phyloP scores from a whole-genome alignment of 2,888 invertebrate species.

The Eremobia ochroleuca region DNA sequence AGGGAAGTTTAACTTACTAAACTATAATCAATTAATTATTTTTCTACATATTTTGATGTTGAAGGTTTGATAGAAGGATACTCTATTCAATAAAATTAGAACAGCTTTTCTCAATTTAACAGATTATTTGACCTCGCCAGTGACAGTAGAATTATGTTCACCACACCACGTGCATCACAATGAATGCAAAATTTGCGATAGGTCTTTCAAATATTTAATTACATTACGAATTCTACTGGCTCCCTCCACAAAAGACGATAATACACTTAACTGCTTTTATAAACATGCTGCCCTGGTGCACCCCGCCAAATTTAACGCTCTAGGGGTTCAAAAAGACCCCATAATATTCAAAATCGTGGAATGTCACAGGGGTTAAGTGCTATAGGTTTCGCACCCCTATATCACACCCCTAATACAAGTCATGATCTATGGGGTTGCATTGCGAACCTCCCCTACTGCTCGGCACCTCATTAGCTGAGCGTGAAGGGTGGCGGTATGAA shows the following conservation, averaged over 20 bases:
- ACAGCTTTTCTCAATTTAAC: background rate
- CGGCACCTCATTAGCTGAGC: slow-evolving; percentile 67
- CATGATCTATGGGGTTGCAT: slow-evolving; percentile 71
- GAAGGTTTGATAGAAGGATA: background rate
- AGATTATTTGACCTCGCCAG: background rate
- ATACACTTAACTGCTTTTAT: slow-evolving; percentile 62
- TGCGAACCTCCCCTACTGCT: slow-evolving; percentile 56
- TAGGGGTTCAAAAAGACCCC: slow-evolving; percentile 42
- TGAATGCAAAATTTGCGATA: slow-evolving; percentile 31
- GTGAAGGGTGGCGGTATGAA: slow-evolving; percentile 60
- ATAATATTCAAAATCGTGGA: slow-evolving; percentile 54
- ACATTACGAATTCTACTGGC: slow-evolving; percentile 54
- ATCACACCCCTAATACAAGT: slow-evolving; percentile 64
- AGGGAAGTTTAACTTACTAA: background rate
- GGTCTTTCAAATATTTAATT: slow-evolving; percentile 58
- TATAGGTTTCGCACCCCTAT: slow-evolving; percentile 66
- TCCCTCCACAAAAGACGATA: slow-evolving; percentile 49
- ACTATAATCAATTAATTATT: background rate
- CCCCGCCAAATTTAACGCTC: slow-evolving; percentile 55
- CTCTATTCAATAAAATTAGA: background rate
- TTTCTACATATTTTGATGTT: background rate
- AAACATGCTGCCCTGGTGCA: slow-evolving; percentile 49
- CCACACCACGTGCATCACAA: slow-evolving; percentile 22
- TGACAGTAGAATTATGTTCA: slow-evolving; percentile 14
- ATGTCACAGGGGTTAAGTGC: slow-evolving; percentile 64